Evolutionary conservation across 2,113 vertebrate genomes (phyloP), one percentile per base, ranked within the genome.

Genomic region (Ceyx melanurus): DNA sequence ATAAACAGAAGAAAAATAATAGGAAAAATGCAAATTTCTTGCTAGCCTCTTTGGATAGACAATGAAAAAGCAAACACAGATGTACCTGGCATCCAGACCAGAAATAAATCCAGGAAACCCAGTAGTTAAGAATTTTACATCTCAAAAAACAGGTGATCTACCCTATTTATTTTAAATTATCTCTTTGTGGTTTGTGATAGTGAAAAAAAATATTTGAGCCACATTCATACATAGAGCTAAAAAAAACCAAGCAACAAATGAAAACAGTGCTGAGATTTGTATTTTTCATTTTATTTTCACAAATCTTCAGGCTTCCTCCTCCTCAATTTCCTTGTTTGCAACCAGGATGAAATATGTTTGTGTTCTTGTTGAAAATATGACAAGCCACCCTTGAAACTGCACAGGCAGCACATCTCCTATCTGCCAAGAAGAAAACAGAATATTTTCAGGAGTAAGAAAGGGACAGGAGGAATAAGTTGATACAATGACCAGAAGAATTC

Each of bases 241-340:
- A 80, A 90, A 64, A 50, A 50, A 50, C 48, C 48, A 46, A 46
- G 10, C 45, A 46, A 46, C 19, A 50, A 50, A 22, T 12, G 23
- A 93, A 94, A 93, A 18, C 50, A 45, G 23, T 1, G 33, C 68
- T 56, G 60, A 28, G 33, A 56, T 31, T 51, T 25, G 10, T 50
- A 50, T 23, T 50, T 51, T 51, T 51, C 25, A 54, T 56, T 56
- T 70, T 72, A 61, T 43, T 53, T 80, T 25, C 11, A 42, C 9
- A 14, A 50, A 77, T 86, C 82, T 74, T 37, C 65, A 88, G 81
- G 68, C 22, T 90, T 78, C 78, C 74, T 92, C 84, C 93, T 74
- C 57, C 81, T 93, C 89, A 68, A 70, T 93, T 68, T 72, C 58
- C 42, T 92, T 93, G 81, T 91, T 93, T 85, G 74, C 57, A 68